Conservation (phyloP, 2,888 invertebrate species). For the Apamea anceps region DNA sequence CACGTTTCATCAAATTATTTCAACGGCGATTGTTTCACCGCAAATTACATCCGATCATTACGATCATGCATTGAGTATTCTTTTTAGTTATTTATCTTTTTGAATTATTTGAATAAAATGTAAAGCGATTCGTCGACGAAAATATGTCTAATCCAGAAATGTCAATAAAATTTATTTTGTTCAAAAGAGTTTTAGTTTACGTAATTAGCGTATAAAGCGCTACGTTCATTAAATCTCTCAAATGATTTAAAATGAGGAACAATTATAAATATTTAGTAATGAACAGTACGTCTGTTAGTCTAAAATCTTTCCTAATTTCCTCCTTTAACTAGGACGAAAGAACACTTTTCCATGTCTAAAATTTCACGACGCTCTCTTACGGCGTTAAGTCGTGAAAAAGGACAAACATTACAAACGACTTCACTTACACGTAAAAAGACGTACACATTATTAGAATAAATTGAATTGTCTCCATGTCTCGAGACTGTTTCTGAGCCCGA, state of each 20-base stretch:
- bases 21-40: background rate
- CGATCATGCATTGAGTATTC: background rate
- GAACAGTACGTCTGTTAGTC: constrained; percentile 24
- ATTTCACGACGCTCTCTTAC: background rate
- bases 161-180: constrained; percentile 20
- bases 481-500: background rate
- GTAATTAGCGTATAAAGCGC: background rate
- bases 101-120: background rate
- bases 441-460: background rate
- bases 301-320: background rate
- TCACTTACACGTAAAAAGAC: background rate
- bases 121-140: background rate
- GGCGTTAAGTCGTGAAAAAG: background rate
- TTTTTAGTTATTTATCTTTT: background rate
- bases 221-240: background rate
- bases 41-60: too few species aligned
- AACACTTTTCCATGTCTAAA: background rate
- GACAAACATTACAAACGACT: background rate
- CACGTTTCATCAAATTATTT: constrained; percentile 6
- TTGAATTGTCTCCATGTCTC: background rate
- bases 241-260: background rate
- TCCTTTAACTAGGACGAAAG: background rate
- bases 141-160: background rate
- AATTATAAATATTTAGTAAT: constrained; percentile 4
- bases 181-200: background rate